Conservation (phyloP, 2,113 vertebrate species). For the Danionella cerebrum region DNA sequence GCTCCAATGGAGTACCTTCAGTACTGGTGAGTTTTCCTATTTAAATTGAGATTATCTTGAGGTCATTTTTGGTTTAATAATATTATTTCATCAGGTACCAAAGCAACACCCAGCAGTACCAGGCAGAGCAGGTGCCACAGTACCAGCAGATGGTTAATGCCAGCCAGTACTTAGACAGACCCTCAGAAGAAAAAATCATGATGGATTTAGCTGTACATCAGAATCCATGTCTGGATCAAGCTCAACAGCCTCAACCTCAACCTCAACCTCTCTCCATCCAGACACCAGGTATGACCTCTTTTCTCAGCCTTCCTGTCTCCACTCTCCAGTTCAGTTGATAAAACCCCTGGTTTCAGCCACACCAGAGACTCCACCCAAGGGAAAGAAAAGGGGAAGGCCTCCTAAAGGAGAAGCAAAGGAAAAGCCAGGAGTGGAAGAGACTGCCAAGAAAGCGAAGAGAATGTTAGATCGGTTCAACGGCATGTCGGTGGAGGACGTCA, state of each 20-base stretch:
- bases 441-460: constrained; percentile 84
- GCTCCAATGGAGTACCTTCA: constrained; percentile 65
- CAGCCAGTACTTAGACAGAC: constrained; percentile 44
- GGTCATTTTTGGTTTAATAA: neutral
- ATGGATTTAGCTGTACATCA: constrained; percentile 53
- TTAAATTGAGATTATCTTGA: too few relatives aligned
- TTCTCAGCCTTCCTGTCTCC: neutral
- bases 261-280: constrained; percentile 5
- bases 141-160: constrained; percentile 41
- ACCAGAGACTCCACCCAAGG: constrained; percentile 60
- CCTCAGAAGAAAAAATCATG: constrained; percentile 50
- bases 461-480: constrained; percentile 93
- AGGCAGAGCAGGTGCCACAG: constrained; percentile 42
- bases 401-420: constrained; percentile 68
- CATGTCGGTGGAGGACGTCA: constrained; percentile 85
- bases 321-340: neutral
- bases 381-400: constrained; percentile 79
- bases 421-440: constrained; percentile 76
- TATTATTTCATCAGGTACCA: constrained; percentile 53
- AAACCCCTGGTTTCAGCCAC: neutral
- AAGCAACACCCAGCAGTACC: constrained; percentile 51
- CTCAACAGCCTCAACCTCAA: neutral
- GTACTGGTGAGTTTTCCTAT: constrained; percentile 68
- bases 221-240: constrained; percentile 36
- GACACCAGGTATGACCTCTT: constrained; percentile 9